Evolutionary conservation across 2,888 invertebrate genomes (phyloP), one percentile per base, ranked within the genome.

Genomic region (Mellilla xanthometata): DNA sequence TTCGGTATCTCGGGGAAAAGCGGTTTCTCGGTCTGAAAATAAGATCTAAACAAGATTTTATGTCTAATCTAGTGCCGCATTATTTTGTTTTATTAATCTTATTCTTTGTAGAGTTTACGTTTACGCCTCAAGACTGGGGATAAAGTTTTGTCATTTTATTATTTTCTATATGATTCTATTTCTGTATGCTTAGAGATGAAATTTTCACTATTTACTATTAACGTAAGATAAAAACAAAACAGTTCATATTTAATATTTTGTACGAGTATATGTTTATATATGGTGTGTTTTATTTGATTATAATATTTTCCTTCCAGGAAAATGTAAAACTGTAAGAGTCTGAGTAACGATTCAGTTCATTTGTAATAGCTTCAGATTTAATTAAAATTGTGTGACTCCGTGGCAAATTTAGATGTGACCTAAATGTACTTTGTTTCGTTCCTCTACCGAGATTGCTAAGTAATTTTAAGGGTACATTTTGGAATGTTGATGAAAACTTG

Each of bases 401-500:
- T 26, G 42, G 48, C 49, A 36, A 52, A 48, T 46, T 41, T 50
- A 55, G 52, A 52, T 54, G 53, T 58, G 48, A 54, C 58, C 53
- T 49, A 58, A 59, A 64, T 57, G 52, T 61, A 49, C 48, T 49
- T 58, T 51, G 54, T 54, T 58, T 60, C 39, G 49, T 49, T 49
- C 47, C 49, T 48, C 49, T 54, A 56, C 58, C 59, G 56, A 52
- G 59, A 68, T 59, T 64, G 58, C 60, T 60, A 62, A 68, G 59
- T 65, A 69, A 72, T 65, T 69, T 52, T 65, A 65, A 65, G 66
- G 62, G 68, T 68, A 70, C 68, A 72, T 70, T 72, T 68, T 60
- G 69, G 68, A 73, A 76, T 73, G 71, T 73, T 73, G 72, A 72
- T 70, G 70, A 74, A 76, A 81, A 71, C 71, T 67, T 68, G 71